Evolutionary conservation across 2,888 invertebrate species (phyloP), one percentile per base, ranked within the genome.

Genomic region (Clostera curtula): DNA sequence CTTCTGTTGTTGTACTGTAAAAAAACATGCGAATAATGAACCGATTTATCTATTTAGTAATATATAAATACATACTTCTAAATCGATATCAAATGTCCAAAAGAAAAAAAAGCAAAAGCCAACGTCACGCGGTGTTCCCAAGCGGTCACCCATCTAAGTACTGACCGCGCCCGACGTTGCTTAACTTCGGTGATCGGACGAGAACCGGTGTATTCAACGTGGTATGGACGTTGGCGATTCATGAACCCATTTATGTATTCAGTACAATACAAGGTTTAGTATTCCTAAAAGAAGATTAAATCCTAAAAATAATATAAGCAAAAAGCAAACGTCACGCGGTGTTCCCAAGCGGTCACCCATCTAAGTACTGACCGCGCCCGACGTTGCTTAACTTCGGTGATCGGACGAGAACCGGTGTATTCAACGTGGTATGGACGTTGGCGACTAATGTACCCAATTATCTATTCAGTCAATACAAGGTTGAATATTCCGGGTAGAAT

Each of bases 121-220:
- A 69, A 70, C 66, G 54, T 55, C 67, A 72, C 69, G 69, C 49
- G 64, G 71, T 73, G 70, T 72, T 73, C 71, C 72, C 72, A 72
- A 66, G 73, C 72, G 72, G 74, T 76, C 76, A 75, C 74, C 75
- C 75, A 77, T 74, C 74, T 71, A 77, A 75, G 76, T 77, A 77
- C 75, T 76, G 69, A 77, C 68, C 68, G 56, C 74, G 74, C 74
- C 76, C 74, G 69, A 75, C 64, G 73, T 70, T 76, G 74, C 73
- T 74, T 77, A 71, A 75, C 73, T 75, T 75, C 76, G 74, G 77
- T 77, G 76, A 77, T 77, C 76, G 74, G 76, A 77, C 74, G 76
- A 76, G 75, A 76, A 72, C 72, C 74, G 72, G 75, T 73, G 74
- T 69, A 45, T 70, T 74, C 72, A 75, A 71, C 70, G 59, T 75